phyloP scores from a whole-genome alignment of 1,140 invertebrate genomes.

The Nephila pilipes region DNA sequence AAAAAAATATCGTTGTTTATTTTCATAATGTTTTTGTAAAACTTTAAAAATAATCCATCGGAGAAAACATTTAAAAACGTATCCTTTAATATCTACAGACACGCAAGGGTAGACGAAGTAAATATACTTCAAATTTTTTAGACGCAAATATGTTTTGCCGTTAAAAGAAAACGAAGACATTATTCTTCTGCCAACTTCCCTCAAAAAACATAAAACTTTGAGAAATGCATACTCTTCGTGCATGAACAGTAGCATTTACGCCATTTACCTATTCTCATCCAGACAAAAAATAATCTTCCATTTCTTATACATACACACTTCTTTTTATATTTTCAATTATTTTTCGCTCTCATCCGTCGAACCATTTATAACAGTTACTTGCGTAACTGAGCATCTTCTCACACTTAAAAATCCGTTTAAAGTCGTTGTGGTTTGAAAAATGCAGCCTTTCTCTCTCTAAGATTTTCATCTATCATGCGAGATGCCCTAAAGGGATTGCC shows the following conservation, averaged over 20 bases:
- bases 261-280: neutral
- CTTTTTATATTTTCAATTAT: constrained; percentile 51
- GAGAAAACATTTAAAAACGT: too few relatives aligned
- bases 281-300: neutral
- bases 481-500: constrained; percentile 31
- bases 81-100: too few relatives aligned
- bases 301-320: neutral
- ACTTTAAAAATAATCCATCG: too few relatives aligned
- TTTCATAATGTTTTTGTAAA: too few relatives aligned
- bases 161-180: neutral
- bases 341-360: neutral
- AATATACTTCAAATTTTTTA: too few relatives aligned
- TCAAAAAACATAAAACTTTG: neutral
- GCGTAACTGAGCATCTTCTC: neutral
- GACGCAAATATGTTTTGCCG: too few relatives aligned
- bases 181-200: neutral
- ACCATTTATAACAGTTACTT: constrained; percentile 38
- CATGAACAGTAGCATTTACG: constrained; percentile 11
- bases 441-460: neutral
- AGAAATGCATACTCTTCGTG: neutral
- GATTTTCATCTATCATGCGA: constrained; percentile 52
- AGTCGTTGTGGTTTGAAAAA: constrained; percentile 58
- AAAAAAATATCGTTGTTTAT: too few relatives aligned
- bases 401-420: constrained; percentile 54
- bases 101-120: too few relatives aligned